These are phyloP conservation scores for Coleophora deauratella DNA, from an alignment of 2,888 invertebrate genomes.

Conservation along the genomic window DNA sequence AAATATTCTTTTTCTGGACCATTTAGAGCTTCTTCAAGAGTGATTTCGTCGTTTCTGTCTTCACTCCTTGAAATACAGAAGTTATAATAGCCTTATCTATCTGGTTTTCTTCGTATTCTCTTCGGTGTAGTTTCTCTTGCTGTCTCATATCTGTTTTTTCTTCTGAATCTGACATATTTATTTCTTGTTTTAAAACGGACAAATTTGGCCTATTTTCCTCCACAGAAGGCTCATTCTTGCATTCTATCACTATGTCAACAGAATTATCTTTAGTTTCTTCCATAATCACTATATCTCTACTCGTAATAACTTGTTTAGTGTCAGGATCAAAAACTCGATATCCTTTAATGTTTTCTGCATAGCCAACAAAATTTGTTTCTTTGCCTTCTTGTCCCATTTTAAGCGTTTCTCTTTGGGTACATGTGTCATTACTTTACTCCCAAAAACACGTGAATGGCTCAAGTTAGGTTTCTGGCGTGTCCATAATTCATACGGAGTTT, in stretches of 20 bases:
- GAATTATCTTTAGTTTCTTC: constrained; percentile 1
- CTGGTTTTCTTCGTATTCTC: too few species aligned
- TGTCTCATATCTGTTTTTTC: not conserved
- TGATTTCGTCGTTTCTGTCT: too few species aligned
- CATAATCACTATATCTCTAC: constrained; percentile 7
- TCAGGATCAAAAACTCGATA: constrained; percentile 19
- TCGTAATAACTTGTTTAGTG: constrained; percentile 1
- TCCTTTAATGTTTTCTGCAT: constrained; percentile 19
- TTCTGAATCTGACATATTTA: not conserved
- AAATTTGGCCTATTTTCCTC: not conserved
- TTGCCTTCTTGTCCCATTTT: constrained; percentile 21
- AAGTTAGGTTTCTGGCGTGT: constrained; percentile 15
- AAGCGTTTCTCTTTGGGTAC: too few species aligned
- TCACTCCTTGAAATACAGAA: too few species aligned
- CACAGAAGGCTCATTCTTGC: not conserved
- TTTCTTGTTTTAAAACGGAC: not conserved
- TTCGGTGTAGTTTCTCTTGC: too few species aligned
- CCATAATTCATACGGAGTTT: constrained; percentile 14
- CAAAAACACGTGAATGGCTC: constrained; percentile 15
- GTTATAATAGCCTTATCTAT: too few species aligned
- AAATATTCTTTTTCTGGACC: too few species aligned
- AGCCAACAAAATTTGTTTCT: constrained; percentile 16
- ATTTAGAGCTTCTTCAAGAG: too few species aligned
- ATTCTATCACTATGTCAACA: not conserved
- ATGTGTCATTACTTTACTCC: constrained; percentile 17